A percentile compares a stretch with the other conserved stretches of the same genome.
phyloP scores from a whole-genome alignment of 2,888 invertebrate species.

The Aquatica leii region DNA sequence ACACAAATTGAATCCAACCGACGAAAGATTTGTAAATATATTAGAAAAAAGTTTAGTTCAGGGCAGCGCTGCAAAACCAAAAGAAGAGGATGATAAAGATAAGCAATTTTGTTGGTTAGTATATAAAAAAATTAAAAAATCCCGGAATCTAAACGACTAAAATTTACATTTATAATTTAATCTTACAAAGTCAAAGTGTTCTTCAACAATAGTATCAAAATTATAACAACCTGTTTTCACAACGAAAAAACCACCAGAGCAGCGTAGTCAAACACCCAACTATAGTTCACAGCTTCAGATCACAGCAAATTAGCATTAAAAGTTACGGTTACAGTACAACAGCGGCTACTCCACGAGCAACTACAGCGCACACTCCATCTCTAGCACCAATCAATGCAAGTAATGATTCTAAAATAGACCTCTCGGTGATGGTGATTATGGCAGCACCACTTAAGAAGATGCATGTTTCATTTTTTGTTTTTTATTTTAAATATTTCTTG shows the following conservation, averaged over 20 bases:
- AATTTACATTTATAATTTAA: conserved; percentile 1
- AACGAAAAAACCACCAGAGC: background rate
- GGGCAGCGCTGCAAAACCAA: conserved; percentile 17
- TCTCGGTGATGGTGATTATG: no score
- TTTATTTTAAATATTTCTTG: no score
- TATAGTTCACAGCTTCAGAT: background rate
- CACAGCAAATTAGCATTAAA: background rate
- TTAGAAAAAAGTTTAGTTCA: background rate
- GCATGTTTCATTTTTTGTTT: no score
- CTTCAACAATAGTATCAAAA: background rate
- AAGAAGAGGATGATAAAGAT: conserved; percentile 46
- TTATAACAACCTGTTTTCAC: conserved; percentile 1
- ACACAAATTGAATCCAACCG: background rate
- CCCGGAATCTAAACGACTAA: conserved; percentile 28
- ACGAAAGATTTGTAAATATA: background rate
- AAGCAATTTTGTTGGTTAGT: conserved; percentile 48
- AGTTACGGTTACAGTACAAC: background rate
- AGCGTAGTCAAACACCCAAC: background rate
- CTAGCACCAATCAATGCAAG: no score
- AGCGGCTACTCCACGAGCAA: conserved; percentile 7
- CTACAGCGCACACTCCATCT: no score
- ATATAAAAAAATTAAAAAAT: conserved; percentile 46
- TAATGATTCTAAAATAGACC: no score
- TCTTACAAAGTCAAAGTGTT: background rate
- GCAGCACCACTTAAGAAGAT: no score